Evolutionary conservation across 2,113 vertebrate genomes (phyloP), one percentile per base, ranked within the genome.

Genomic region (Ascaphus truei): DNA sequence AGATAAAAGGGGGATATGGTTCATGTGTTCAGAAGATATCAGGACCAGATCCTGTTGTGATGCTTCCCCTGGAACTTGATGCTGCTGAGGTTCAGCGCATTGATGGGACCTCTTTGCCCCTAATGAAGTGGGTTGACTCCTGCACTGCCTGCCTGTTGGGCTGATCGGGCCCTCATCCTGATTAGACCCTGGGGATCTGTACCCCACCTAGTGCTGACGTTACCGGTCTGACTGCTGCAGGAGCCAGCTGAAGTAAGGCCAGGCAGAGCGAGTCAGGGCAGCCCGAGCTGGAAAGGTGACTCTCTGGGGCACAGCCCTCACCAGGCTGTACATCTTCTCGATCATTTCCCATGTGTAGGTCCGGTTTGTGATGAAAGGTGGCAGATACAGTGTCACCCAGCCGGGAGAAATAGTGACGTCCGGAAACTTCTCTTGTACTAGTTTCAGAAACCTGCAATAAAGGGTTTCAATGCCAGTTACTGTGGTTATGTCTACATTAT

Each of bases 161-260:
- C 10, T 25, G 20, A 12, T 8, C 3, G 3, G 22, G 47, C 10
- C 10, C 33, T n/a, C 2, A 6, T 9, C n/a, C n/a, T n/a, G n/a
- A n/a, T n/a, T n/a, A 7, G 51, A 7, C 16, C 2, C 3, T 1
- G 45, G 18, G 3, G 13, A 7, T 7, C 41, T 26, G 15, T 2
- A 15, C 7, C 51, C 15, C 50, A 3, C 8, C 20, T 29, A 36
- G 18, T 45, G 7, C 36, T 2, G 3, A 29, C 2, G 43, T 88
- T 76, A 94, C 93, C 89, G 84, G 55, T 90, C 73, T 0, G 91
- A 92, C 30, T 92, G 92, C 58, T 66, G 84, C 57, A 95, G 88
- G 47, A 94, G 85, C 93, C 93, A 94, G 76, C 85, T 90, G 75
- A 95, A 80, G 71, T 93, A 84, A 27, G 86, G 84, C 92, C 93